phyloP scores from a whole-genome alignment of 2,797 vertebrate species.

The Streptopelia turtur region DNA sequence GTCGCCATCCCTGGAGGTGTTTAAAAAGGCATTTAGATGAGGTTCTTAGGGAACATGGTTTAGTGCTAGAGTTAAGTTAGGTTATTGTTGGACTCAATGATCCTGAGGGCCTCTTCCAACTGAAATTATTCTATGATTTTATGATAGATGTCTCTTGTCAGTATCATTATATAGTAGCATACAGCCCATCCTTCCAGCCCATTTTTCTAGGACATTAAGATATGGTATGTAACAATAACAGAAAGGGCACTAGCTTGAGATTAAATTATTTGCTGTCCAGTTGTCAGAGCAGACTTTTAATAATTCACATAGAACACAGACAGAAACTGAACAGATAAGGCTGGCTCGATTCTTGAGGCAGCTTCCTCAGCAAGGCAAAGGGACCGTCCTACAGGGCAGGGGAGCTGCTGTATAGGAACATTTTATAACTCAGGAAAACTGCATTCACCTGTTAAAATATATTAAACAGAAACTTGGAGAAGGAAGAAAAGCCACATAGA shows the following conservation, averaged over 20 bases:
- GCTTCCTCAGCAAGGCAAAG: background rate
- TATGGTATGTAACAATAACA: background rate
- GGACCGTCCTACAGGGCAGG: background rate
- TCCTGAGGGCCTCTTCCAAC: no score
- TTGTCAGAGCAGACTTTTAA: background rate
- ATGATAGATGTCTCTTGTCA: background rate
- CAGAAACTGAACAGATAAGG: background rate
- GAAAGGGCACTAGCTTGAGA: background rate
- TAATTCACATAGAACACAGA: background rate
- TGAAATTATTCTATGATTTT: no score
- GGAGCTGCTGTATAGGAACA: background rate
- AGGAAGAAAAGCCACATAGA: background rate
- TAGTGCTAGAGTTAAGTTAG: no score
- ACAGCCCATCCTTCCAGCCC: background rate
- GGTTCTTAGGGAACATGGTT: no score
- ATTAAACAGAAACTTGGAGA: background rate
- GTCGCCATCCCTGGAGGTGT: no score
- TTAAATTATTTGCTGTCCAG: background rate
- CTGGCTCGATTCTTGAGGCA: background rate
- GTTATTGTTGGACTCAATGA: no score
- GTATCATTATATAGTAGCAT: background rate
- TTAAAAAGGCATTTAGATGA: no score
- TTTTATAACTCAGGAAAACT: background rate
- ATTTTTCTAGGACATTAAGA: background rate
- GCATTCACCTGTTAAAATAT: background rate